These are phyloP conservation scores for Heliocidaris tuberculata DNA, from an alignment of 35 echinoderm and acorn worm genomes.

Conservation along the genomic window DNA sequence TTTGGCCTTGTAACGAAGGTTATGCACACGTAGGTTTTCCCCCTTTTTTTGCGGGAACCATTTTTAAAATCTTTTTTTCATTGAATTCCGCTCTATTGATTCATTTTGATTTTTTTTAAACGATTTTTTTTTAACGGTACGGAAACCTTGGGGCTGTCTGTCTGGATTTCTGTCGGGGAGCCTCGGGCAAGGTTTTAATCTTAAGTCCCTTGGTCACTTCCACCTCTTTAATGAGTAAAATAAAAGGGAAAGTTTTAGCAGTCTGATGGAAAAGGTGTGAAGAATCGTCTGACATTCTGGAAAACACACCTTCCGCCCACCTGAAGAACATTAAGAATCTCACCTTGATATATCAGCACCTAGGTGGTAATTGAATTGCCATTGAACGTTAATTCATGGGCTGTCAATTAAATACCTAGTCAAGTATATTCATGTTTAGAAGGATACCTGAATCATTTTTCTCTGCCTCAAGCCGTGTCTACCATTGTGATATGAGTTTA, in stretches of 20 bases:
- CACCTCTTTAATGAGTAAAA: not conserved
- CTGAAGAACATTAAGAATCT: not conserved
- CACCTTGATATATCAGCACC: not conserved
- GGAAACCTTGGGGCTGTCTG: slow-evolving; percentile 40
- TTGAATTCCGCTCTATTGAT: not conserved
- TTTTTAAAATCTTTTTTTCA: not conserved
- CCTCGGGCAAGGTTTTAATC: slow-evolving; percentile 15
- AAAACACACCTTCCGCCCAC: not conserved
- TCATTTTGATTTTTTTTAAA: not conserved
- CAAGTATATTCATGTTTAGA: not conserved
- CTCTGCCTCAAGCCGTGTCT: not conserved
- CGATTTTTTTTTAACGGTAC: not conserved
- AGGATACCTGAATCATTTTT: not conserved
- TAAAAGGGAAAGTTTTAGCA: not conserved
- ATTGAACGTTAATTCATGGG: not conserved
- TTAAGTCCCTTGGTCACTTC: slow-evolving; percentile 21
- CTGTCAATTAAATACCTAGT: not conserved
- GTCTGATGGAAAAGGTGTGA: not conserved
- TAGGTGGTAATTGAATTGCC: not conserved
- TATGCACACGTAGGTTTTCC: not conserved
- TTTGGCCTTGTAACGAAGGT: not conserved
- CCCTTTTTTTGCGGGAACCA: not conserved
- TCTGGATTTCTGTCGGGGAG: not conserved
- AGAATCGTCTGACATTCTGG: not conserved
- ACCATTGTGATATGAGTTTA: not conserved